A percentile compares a stretch with the other conserved stretches of the same genome.
phyloP scores from a whole-genome alignment of 2,888 invertebrate genomes.

The Automeris io region DNA sequence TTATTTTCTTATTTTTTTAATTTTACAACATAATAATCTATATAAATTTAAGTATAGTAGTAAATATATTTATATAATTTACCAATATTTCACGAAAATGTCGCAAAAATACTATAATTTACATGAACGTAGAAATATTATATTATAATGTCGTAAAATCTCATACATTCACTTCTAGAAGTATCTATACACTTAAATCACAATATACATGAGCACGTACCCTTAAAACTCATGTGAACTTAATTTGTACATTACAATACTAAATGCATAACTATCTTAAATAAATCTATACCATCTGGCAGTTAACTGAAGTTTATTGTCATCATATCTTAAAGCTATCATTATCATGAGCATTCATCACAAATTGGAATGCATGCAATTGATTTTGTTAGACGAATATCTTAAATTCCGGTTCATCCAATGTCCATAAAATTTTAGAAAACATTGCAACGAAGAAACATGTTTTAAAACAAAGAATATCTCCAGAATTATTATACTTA shows the following conservation, averaged over 20 bases:
- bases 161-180: slow-evolving; percentile 19
- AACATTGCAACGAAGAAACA: not conserved
- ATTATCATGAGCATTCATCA: slow-evolving; percentile 22
- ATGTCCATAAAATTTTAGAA: not conserved
- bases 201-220: slow-evolving; percentile 52
- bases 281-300: slow-evolving; percentile 30
- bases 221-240: slow-evolving; percentile 51
- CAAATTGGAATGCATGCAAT: slow-evolving; percentile 36
- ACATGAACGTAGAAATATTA: slow-evolving; percentile 43
- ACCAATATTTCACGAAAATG: slow-evolving; percentile 13
- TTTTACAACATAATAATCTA: slow-evolving; percentile 19
- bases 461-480: not conserved
- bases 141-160: slow-evolving; percentile 23
- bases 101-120: slow-evolving; percentile 44
- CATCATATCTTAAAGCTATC: slow-evolving; percentile 35
- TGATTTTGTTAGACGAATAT: slow-evolving; percentile 19
- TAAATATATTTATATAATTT: slow-evolving; percentile 1
- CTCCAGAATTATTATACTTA: slow-evolving; percentile 1
- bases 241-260: slow-evolving; percentile 66
- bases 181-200: slow-evolving; percentile 41
- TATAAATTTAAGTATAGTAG: not conserved
- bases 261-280: slow-evolving; percentile 63
- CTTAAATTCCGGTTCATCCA: slow-evolving; percentile 1
- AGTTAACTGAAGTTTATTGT: slow-evolving; percentile 38
- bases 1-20: slow-evolving; percentile 22